Conservation (phyloP, 2,888 invertebrate species). For the Beris chalybata region DNA sequence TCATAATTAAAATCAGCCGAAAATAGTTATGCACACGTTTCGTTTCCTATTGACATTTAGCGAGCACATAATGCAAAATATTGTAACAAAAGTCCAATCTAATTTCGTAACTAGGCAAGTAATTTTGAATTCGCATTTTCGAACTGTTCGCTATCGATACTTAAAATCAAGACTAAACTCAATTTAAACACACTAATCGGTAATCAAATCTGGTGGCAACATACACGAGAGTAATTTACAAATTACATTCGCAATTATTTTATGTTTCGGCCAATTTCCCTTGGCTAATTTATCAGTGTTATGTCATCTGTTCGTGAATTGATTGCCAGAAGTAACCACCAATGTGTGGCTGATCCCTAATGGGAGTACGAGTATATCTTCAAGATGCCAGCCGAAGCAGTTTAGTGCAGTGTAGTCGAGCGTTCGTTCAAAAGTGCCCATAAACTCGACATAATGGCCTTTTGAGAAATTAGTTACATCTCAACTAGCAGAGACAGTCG, state of each 20-base stretch:
- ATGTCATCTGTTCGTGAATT: constrained; percentile 54
- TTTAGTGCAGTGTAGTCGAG: constrained; percentile 37
- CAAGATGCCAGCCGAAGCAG: neutral
- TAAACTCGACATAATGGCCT: constrained; percentile 26
- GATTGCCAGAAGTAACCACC: constrained; percentile 50
- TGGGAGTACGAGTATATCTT: constrained; percentile 21
- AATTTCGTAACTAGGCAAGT: neutral
- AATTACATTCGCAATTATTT: constrained; percentile 59
- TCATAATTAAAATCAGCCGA: no score
- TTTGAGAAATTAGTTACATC: constrained; percentile 25
- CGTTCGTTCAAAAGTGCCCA: constrained; percentile 8
- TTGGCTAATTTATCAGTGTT: constrained; percentile 57
- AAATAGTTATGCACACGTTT: no score
- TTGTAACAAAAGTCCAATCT: neutral
- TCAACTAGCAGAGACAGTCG: constrained; percentile 11
- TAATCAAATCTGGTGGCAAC: constrained; percentile 30
- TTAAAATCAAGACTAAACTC: constrained; percentile 1
- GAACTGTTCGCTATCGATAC: neutral
- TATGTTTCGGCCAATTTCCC: constrained; percentile 58
- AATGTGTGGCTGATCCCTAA: constrained; percentile 38
- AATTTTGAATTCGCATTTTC: neutral
- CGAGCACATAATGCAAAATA: no score
- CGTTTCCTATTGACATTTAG: no score
- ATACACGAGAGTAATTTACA: constrained; percentile 45
- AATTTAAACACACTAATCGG: constrained; percentile 17